phyloP scores from a whole-genome alignment of 2,797 vertebrate species.

The Loris lydekkerianus region DNA sequence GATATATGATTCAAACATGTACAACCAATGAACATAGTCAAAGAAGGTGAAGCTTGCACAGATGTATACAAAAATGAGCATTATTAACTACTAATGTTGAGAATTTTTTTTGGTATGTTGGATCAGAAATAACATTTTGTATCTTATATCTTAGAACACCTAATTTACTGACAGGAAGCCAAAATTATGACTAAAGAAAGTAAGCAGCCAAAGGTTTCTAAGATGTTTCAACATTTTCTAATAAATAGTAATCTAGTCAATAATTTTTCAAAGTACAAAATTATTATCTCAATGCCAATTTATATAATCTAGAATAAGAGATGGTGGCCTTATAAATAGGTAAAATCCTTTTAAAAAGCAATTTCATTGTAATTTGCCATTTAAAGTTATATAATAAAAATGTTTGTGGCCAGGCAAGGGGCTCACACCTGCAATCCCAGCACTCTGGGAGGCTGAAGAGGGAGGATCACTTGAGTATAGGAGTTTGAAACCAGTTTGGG shows the following conservation, averaged over 20 bases:
- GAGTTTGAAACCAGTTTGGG: too few species aligned
- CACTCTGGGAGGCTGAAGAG: too few species aligned
- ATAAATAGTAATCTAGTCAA: slow-evolving; percentile 16
- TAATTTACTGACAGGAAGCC: not conserved
- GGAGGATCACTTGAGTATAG: too few species aligned
- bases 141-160: not conserved
- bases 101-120: not conserved
- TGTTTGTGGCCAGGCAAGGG: too few species aligned
- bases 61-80: not conserved
- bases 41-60: not conserved
- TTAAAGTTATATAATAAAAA: slow-evolving; percentile 22
- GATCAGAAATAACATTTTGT: slow-evolving; percentile 40
- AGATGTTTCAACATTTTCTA: slow-evolving; percentile 24
- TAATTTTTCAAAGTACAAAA: not conserved
- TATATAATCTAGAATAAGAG: slow-evolving; percentile 28
- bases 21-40: not conserved
- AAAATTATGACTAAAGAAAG: slow-evolving; percentile 35
- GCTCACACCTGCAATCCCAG: too few species aligned
- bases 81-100: not conserved
- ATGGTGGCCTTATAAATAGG: not conserved
- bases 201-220: not conserved
- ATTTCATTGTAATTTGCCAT: slow-evolving; percentile 39
- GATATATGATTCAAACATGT: not conserved
- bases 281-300: slow-evolving; percentile 24
- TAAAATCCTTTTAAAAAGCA: slow-evolving; percentile 6